Evolutionary conservation across 2,113 vertebrate genomes (phyloP).

Genomic region (Eubucco bourcierii): DNA sequence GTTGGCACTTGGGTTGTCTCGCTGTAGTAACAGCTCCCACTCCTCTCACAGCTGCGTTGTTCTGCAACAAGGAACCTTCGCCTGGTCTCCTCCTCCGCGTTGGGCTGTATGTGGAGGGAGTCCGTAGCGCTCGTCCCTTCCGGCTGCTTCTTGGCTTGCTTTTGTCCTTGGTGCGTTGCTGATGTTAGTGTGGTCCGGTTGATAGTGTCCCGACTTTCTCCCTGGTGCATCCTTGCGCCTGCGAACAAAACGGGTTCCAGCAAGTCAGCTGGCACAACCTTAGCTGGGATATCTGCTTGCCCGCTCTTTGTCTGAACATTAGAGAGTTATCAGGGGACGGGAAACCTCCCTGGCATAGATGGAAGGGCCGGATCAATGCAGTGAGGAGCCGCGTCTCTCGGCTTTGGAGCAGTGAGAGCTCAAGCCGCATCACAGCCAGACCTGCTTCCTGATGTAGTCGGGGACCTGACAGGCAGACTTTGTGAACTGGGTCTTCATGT

Average conservation of each 20-base stretch:
- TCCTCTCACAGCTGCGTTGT: not conserved
- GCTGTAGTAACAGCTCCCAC: not conserved
- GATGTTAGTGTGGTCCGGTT: not conserved
- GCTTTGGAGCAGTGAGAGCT: not conserved
- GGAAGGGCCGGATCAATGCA: not conserved
- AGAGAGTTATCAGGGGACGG: not conserved
- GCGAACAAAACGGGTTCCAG: accelerated
- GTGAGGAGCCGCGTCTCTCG: not conserved
- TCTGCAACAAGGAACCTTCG: not conserved
- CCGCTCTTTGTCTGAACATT: not conserved
- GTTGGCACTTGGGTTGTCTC: not conserved
- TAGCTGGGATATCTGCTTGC: accelerated
- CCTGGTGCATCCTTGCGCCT: not conserved
- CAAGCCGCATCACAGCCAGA: accelerated
- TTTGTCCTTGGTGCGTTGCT: not conserved
- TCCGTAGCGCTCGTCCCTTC: not conserved
- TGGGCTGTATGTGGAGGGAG: not conserved
- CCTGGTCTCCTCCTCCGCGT: not conserved
- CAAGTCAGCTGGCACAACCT: accelerated
- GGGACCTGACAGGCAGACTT: not conserved
- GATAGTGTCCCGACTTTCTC: not conserved
- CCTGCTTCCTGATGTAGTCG: accelerated
- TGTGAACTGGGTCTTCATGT: not conserved
- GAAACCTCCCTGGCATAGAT: accelerated
- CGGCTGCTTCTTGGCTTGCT: accelerated